Evolutionary conservation across 1,140 invertebrate species (phyloP), one percentile per base, ranked within the genome.

Genomic region (Drosophila asahinai): DNA sequence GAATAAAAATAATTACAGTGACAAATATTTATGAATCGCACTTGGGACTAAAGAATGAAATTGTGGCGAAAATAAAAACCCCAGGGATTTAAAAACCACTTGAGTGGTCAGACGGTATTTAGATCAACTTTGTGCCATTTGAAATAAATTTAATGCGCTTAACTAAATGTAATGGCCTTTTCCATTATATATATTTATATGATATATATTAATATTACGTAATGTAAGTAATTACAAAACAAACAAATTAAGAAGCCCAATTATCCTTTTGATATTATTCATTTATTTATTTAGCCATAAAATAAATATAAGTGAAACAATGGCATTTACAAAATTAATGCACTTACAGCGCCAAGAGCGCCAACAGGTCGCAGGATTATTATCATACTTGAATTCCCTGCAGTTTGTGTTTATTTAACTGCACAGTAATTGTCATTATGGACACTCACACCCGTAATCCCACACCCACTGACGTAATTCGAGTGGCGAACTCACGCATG

Each of bases 1-100:
- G 14, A 33, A 11, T 22, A 42, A 43, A 64, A 71, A 58, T 71
- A 81, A 71, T 75, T 80, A 59, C 58, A 43, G 49, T 62, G 22
- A 57, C 73, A 80, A 80, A 65, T 79, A 72, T 72, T 71, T 70
- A 77, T 55, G 45, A 70, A 43, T 61, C 22, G 33, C 68, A 40
- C 54, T 30, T 59, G 22, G 15, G 19, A 14, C 22, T 15, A n/a
- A 52, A 62, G 30, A 55, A 38, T 38, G 17, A 6, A 38, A 38
- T 5, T 33, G 52, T n/a, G 17, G n/a, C 14, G 14, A 5, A 17
- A 5, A 48, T 25, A 19, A 15, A 42, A 22, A 11, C 22, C 47
- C 30, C 3, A n/a, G 14, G 47, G 47, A 36, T 33, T 65, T 33
- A 22, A 66, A 40, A 36, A 43, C 47, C 60, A 68, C 36, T 68